Percentiles rank a stretch among this genome's conserved stretches.
Evolutionary conservation across 2,797 vertebrate species (phyloP).

Genomic region (Decapterus maruadsi): DNA sequence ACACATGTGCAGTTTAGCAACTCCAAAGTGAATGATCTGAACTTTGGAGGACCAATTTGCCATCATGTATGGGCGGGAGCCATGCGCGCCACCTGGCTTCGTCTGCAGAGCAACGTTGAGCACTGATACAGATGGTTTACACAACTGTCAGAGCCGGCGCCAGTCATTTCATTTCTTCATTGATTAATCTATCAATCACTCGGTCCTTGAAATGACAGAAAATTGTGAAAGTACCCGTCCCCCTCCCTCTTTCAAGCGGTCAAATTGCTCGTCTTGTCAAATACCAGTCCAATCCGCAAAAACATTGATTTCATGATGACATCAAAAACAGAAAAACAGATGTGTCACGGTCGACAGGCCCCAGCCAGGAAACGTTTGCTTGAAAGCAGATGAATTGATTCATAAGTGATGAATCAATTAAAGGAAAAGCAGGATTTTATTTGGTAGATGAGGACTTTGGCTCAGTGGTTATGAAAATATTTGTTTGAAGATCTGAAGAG

Average conservation of each 20-base stretch:
- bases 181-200: not conserved
- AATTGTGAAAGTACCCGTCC: not conserved
- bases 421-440: not conserved
- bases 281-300: not conserved
- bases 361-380: not conserved
- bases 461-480: not conserved
- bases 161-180: not conserved
- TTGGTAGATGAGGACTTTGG: not conserved
- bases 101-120: not conserved
- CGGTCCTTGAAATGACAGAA: not conserved
- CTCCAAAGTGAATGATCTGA: constrained; percentile 3
- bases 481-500: not conserved
- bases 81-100: not conserved
- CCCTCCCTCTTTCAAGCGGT: not conserved
- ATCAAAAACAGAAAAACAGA: not conserved
- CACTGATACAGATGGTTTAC: not conserved
- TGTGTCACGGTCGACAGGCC: too few species aligned
- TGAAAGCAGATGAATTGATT: not conserved
- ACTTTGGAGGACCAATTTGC: not conserved
- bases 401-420: not conserved
- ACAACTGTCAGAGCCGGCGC: not conserved
- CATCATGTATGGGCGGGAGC: not conserved
- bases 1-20: constrained; percentile 8
- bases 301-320: not conserved
- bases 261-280: not conserved